phyloP scores from a whole-genome alignment of 1,140 invertebrate genomes.

The Mylabris phalerata region DNA sequence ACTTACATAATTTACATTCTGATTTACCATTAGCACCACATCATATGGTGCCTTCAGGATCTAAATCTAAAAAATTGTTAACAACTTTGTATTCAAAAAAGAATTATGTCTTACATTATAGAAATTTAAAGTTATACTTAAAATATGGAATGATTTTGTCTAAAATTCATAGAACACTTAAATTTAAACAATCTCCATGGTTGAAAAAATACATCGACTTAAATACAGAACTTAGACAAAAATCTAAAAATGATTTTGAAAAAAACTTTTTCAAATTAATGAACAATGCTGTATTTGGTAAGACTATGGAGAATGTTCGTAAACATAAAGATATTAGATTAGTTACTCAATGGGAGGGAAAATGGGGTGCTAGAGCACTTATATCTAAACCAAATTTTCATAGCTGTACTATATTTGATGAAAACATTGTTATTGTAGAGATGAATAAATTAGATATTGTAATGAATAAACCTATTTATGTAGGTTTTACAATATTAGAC shows the following conservation, averaged over 20 bases:
- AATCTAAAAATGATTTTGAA: slow-evolving; percentile 38
- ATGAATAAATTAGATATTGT: no score
- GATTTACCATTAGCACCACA: slow-evolving; percentile 36
- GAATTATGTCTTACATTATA: slow-evolving; percentile 39
- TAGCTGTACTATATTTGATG: slow-evolving; percentile 25
- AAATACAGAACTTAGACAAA: slow-evolving; percentile 5
- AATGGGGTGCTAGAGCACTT: slow-evolving; percentile 26
- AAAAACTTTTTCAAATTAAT: slow-evolving; percentile 46
- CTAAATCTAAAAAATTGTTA: slow-evolving; percentile 38
- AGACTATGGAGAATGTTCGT: no score
- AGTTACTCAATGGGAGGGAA: slow-evolving; percentile 16
- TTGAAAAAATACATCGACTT: slow-evolving; percentile 37
- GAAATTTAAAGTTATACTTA: slow-evolving; percentile 6
- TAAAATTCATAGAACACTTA: slow-evolving; percentile 37
- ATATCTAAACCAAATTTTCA: slow-evolving; percentile 36
- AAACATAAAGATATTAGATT: no score
- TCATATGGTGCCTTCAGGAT: slow-evolving; percentile 12
- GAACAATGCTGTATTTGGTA: slow-evolving; percentile 44
- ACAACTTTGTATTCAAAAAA: slow-evolving; percentile 34
- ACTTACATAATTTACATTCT: slow-evolving; percentile 27
- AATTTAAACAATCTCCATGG: slow-evolving; percentile 39
- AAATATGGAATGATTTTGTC: slow-evolving; percentile 29
- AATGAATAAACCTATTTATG: no score
- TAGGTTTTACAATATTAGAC: no score
- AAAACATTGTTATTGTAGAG: slow-evolving; percentile 32